phyloP scores from a whole-genome alignment of 2,113 vertebrate genomes.

The Arvicanthis niloticus region DNA sequence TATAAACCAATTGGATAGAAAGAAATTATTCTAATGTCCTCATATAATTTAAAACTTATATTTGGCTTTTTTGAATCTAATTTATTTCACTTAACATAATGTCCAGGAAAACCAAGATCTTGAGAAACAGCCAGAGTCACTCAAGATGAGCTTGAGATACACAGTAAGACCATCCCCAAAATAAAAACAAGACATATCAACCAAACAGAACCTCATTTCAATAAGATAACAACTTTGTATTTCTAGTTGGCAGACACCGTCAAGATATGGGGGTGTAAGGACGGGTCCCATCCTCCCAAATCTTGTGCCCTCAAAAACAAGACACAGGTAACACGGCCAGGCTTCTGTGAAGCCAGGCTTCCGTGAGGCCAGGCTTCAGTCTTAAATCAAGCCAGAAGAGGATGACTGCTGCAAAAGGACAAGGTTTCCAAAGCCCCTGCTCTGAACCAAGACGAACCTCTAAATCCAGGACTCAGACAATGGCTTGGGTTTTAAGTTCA shows the following conservation, averaged over 20 bases:
- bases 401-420: background rate
- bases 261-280: background rate
- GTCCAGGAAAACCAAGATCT: background rate
- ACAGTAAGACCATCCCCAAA: background rate
- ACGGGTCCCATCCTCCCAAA: background rate
- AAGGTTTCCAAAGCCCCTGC: background rate
- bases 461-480: background rate
- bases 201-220: background rate
- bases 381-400: background rate
- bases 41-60: background rate
- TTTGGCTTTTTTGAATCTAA: background rate
- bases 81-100: background rate
- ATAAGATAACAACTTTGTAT: background rate
- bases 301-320: background rate
- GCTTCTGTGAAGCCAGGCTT: background rate
- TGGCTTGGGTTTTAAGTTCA: conserved; percentile 28
- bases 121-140: background rate
- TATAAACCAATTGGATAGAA: too few species aligned
- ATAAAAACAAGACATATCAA: background rate
- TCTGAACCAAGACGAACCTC: background rate
- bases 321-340: background rate
- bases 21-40: background rate
- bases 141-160: background rate
- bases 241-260: background rate
- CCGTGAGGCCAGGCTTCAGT: background rate